Percentiles rank a stretch among this genome's conserved stretches.
phyloP scores from a whole-genome alignment of 1,140 invertebrate species.

The Carcinoscorpius rotundicauda region DNA sequence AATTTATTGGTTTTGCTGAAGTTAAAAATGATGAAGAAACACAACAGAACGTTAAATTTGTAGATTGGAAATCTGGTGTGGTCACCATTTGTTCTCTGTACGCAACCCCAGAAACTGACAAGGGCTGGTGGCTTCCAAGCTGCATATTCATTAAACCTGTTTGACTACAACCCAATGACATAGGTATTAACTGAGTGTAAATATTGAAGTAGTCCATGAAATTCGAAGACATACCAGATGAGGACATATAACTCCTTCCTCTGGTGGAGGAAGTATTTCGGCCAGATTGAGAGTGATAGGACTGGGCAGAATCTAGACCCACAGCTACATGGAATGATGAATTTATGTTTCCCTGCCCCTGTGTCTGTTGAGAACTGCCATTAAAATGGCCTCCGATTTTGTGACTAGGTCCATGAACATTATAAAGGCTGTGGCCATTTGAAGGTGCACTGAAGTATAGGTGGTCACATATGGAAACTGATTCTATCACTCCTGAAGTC shows the following conservation, averaged over 20 bases:
- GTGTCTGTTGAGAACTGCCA: conserved; percentile 11
- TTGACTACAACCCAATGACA: conserved; percentile 32
- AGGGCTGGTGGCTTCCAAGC: conserved; percentile 24
- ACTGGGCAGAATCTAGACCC: conserved; percentile 17
- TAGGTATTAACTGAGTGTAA: conserved; percentile 14
- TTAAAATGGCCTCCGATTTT: conserved; percentile 16
- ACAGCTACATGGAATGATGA: conserved; percentile 4
- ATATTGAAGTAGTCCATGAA: conserved; percentile 19
- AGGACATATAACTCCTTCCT: conserved; percentile 15
- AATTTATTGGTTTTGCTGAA: conserved; percentile 25
- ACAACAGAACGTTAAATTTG: conserved; percentile 15
- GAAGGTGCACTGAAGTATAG: conserved; percentile 15
- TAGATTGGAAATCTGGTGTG: conserved; percentile 16
- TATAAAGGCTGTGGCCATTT: conserved; percentile 10
- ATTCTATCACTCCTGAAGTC: conserved; percentile 6
- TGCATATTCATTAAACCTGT: conserved; percentile 38
- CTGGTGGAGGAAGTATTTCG: conserved; percentile 14
- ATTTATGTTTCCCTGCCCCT: not conserved
- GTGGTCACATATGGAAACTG: conserved; percentile 16
- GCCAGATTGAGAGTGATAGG: conserved; percentile 15
- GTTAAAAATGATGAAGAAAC: conserved; percentile 25
- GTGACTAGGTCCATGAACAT: conserved; percentile 20
- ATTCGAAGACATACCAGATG: conserved; percentile 19
- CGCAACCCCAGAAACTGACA: conserved; percentile 17
- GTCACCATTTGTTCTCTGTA: conserved; percentile 16